These are phyloP conservation scores for human (Homo sapiens) DNA, from an alignment of 2,113 vertebrate species.

Conservation along the genomic window DNA sequence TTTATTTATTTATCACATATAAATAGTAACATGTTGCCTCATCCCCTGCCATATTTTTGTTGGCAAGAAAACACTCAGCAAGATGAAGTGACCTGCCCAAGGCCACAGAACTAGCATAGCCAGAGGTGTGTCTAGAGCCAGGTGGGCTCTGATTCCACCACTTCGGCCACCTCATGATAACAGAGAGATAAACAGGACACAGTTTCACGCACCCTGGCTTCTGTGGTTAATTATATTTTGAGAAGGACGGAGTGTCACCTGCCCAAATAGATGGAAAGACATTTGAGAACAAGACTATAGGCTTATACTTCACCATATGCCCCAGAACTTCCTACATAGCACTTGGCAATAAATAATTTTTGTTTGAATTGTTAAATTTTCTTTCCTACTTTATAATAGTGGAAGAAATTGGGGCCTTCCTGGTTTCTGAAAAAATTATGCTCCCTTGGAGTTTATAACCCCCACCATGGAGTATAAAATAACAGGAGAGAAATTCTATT, in stretches of 20 bases:
- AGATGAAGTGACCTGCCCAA: not conserved
- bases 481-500: not conserved
- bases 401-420: not conserved
- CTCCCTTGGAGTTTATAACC: not conserved
- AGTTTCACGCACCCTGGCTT: not conserved
- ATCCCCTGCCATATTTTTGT: not conserved
- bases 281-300: not conserved
- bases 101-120: not conserved
- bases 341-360: not conserved
- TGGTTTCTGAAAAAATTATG: not conserved
- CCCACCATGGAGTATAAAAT: not conserved
- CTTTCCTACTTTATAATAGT: not conserved
- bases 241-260: not conserved
- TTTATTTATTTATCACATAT: not conserved
- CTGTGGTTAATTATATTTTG: not conserved
- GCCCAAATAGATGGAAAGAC: not conserved
- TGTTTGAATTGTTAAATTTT: not conserved
- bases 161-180: not conserved
- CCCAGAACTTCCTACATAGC: not conserved
- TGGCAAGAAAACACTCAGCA: not conserved
- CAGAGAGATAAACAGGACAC: not conserved
- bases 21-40: not conserved
- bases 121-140: not conserved
- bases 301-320: not conserved
- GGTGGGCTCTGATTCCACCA: not conserved